Conservation (phyloP, 2,113 vertebrate species). For the Centropus unirufus region DNA sequence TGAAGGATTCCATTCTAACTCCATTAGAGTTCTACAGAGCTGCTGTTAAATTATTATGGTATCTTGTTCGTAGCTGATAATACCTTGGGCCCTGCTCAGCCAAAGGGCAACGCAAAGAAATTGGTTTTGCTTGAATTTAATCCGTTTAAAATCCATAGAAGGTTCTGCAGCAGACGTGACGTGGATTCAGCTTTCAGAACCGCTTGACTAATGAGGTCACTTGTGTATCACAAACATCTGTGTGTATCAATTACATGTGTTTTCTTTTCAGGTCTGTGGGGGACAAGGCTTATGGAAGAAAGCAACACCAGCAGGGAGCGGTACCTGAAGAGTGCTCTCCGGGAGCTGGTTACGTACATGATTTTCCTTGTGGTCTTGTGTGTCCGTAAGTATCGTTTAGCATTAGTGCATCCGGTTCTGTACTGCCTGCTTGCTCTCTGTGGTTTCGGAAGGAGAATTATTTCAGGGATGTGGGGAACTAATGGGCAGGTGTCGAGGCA, state of each 20-base stretch:
- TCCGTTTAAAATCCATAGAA: background rate
- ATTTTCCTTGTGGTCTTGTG: slow-evolving; percentile 90
- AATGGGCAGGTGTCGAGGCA: background rate
- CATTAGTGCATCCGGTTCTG: background rate
- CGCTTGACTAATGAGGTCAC: rapidly evolving
- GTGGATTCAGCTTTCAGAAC: background rate
- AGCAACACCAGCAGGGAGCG: slow-evolving; percentile 87
- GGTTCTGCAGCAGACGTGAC: background rate
- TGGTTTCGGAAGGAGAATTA: background rate
- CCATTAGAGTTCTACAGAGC: background rate
- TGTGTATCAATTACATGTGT: background rate
- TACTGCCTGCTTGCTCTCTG: background rate
- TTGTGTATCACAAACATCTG: background rate
- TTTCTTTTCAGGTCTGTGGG: slow-evolving; percentile 89
- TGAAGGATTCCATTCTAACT: background rate
- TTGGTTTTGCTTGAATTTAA: background rate
- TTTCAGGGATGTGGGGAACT: background rate
- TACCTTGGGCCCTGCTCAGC: background rate
- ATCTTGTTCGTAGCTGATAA: background rate
- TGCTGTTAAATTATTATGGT: background rate
- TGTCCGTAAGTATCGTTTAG: slow-evolving; percentile 83
- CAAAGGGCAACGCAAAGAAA: background rate
- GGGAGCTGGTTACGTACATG: slow-evolving; percentile 90
- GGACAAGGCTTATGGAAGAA: slow-evolving; percentile 94
- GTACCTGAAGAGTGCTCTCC: slow-evolving; percentile 89